Evolutionary conservation across 1,140 invertebrate genomes (phyloP), one percentile per base, ranked within the genome.

Genomic region (Lordiphosa clarofinis): DNA sequence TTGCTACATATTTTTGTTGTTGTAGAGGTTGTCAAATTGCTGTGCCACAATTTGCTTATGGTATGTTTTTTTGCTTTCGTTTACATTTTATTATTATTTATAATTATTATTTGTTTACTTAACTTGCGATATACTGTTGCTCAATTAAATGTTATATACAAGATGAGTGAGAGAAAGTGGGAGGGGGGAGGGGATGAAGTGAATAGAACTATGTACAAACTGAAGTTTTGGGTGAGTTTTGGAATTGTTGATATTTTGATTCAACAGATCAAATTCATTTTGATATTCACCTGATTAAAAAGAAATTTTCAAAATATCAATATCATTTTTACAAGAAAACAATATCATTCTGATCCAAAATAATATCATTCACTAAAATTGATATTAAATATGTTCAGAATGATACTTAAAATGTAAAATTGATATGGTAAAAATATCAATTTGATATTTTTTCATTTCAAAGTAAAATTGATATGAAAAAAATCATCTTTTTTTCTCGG

Each of bases 51-150:
- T 73, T 66, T 56, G 52, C 72, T 71, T 72, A 64, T 82, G 72
- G 76, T 76, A 82, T 82, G 72, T 54, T 54, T 31, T 47, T 37
- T 19, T 28, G 10, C 12, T 40, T 50, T 46, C 36, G 33, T 42
- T 42, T 36, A 24, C 28, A 31, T 43, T 47, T 40, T 43, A 44
- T 50, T 59, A 24, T 24, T 4, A 21, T 48, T 53, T n/a, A 15
- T 15, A 15, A 15, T 15, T 15, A 15, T 15, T 15, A 11, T 42
- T 44, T 56, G 12, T 43, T 70, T 54, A 64, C 38, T 68, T 55
- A 42, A 56, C 6, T 31, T 31, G 42, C 55, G 75, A 79, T 82
- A 79, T 82, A 79, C 71, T 79, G 75, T 60, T 75, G 66, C 66
- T 74, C 72, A 53, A 5, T 59, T 60, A 35, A 21, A 62, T 54